A percentile compares a stretch with the other conserved stretches of the same genome.
Conservation (phyloP, 2,113 vertebrate species). For the Labeo catla region DNA sequence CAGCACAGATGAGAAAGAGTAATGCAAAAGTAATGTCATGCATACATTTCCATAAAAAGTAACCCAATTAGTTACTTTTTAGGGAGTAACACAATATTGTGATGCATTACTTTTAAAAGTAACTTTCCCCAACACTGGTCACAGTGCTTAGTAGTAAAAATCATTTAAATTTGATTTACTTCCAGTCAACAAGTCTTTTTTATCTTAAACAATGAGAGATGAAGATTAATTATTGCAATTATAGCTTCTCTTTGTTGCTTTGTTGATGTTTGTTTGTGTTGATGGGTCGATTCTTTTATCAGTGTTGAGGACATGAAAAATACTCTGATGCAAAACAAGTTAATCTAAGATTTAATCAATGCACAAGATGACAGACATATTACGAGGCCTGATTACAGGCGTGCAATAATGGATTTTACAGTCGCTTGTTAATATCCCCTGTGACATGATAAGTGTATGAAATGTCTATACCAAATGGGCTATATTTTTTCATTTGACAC, state of each 20-base stretch:
- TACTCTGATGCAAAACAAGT: slow-evolving; percentile 34
- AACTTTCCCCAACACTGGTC: background rate
- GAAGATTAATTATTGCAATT: background rate
- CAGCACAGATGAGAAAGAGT: background rate
- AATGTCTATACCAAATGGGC: slow-evolving; percentile 38
- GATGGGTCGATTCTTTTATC: slow-evolving; percentile 21
- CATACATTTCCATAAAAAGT: too few species aligned
- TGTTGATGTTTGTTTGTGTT: slow-evolving; percentile 43
- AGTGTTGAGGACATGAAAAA: slow-evolving; percentile 35
- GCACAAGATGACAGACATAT: slow-evolving; percentile 37
- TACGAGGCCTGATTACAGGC: slow-evolving; percentile 44
- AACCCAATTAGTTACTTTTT: too few species aligned
- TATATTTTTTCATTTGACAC: slow-evolving; percentile 11
- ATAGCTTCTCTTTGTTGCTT: slow-evolving; percentile 6
- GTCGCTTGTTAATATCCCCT: slow-evolving; percentile 47
- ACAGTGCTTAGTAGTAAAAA: background rate
- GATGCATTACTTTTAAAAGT: background rate
- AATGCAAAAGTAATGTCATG: background rate
- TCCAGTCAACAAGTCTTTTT: background rate
- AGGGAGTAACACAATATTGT: background rate
- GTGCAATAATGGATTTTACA: slow-evolving; percentile 38
- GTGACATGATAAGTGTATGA: slow-evolving; percentile 31
- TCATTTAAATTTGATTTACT: background rate
- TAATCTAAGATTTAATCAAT: slow-evolving; percentile 47
- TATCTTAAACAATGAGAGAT: background rate